Evolutionary conservation across 64 coral and sea anemone genomes (phyloP), one percentile per base, ranked within the genome.

Genomic region (Montipora foliosa): DNA sequence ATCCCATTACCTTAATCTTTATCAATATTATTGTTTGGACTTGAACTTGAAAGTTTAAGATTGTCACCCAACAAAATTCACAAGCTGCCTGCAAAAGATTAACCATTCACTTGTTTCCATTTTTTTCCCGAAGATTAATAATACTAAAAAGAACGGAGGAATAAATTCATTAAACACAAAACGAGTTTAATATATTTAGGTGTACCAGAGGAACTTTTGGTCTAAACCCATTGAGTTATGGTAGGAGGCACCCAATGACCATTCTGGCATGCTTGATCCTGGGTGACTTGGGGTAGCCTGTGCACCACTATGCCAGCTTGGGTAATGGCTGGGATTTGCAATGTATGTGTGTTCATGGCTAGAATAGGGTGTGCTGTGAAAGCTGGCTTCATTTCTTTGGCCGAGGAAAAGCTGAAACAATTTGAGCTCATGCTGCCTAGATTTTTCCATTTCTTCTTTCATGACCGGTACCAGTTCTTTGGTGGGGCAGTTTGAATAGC

Each of bases 361-460:
- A 81, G 79, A 61, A 81, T 81, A 81, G 24, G 79, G 79, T 81
- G 53, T 81, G 53, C 55, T 81, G 57, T 37, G 10, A 81, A 81
- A 61, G 79, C 79, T 61, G 79, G 79, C 21, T 60, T 81, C 57
- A 60, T 24, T 57, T 81, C 79, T 81, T 57, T 61, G 79, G 79
- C 20, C 20, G 79, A 81, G 74, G 8, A 87, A 24, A 59, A 95
- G 49, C 49, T 84, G 80, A 79, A 95, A 91, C 20, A 91, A 82
- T 82, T 91, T 64, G 16, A 76, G 37, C 80, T 95, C 89, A 74
- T 91, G 89, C 68, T 79, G 8, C 20, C 94, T 55, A 4, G 70
- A 49, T 76, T 53, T 88, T 57, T 92, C 50, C 67, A 96, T 84
- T 85, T 96, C 94, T 37, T 96, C 90, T 89, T 92, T 96, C 94